These are phyloP conservation scores for Oryzias dopingdopingensis DNA, from an alignment of 2,797 vertebrate genomes.

Conservation along the genomic window DNA sequence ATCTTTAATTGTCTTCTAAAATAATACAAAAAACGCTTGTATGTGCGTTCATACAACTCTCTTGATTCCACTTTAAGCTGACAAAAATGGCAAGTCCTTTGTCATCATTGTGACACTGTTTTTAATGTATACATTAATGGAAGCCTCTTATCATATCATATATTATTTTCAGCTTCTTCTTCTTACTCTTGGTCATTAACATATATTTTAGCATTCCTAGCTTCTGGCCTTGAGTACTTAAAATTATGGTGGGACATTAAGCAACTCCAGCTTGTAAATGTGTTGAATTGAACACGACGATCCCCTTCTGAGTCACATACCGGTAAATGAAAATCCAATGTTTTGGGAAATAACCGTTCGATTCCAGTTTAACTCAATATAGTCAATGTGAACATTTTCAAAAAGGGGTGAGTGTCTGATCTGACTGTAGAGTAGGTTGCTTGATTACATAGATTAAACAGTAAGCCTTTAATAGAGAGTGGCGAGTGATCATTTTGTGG, in stretches of 20 bases:
- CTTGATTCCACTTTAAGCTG: conserved; percentile 38
- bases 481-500: conserved; percentile 51
- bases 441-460: conserved; percentile 66
- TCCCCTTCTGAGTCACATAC: conserved; percentile 12
- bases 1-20: conserved; percentile 13
- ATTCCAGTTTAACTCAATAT: conserved; percentile 51
- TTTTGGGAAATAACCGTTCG: conserved; percentile 34
- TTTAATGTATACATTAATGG: conserved; percentile 50
- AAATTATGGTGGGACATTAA: conserved; percentile 29
- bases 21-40: conserved; percentile 13
- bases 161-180: conserved; percentile 58
- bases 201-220: conserved; percentile 35
- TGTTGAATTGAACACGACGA: conserved; percentile 10
- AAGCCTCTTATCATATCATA: conserved; percentile 51
- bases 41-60: conserved; percentile 27
- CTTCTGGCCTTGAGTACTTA: conserved; percentile 14
- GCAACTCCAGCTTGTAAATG: conserved; percentile 13
- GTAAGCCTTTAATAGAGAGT: conserved; percentile 57
- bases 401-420: conserved; percentile 25
- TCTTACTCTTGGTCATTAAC: conserved; percentile 29
- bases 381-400: conserved; percentile 26
- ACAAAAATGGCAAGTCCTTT: neutral
- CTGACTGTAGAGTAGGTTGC: conserved; percentile 40
- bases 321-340: conserved; percentile 48
- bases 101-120: conserved; percentile 6